A percentile compares a stretch with the other conserved stretches of the same genome.
Evolutionary conservation across 30 jellyfish, hydroid and myxozoan genomes (phyloP).

Genomic region (Aurelia sp.): DNA sequence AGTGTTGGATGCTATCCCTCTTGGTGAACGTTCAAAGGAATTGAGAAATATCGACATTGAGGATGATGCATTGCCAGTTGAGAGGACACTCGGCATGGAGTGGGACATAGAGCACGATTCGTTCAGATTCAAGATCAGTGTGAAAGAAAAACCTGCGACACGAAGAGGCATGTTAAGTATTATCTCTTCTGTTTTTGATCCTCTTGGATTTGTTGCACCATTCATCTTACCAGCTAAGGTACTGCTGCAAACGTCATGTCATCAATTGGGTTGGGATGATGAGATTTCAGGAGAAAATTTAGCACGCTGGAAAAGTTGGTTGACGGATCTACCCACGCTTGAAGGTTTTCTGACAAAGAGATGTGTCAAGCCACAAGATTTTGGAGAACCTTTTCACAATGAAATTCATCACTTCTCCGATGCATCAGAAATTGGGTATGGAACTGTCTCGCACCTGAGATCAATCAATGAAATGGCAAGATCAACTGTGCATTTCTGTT

Average conservation of each 20-base stretch:
- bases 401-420: conserved; percentile 21
- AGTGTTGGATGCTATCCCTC: conserved; percentile 40
- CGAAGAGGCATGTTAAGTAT: conserved; percentile 44
- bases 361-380: background rate
- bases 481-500: background rate
- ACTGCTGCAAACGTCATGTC: conserved; percentile 47
- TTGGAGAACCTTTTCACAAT: background rate
- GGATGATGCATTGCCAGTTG: conserved; percentile 11
- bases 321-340: no score
- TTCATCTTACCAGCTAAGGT: conserved; percentile 60
- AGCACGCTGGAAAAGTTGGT: no score
- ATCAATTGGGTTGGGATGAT: background rate
- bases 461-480: no score
- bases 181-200: conserved; percentile 58
- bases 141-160: conserved; percentile 45
- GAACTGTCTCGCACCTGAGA: no score
- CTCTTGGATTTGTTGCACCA: conserved; percentile 70
- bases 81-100: conserved; percentile 60
- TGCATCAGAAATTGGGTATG: conserved; percentile 6
- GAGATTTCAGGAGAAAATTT: background rate
- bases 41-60: conserved; percentile 27
- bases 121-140: conserved; percentile 40
- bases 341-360: background rate
- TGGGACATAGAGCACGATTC: conserved; percentile 57
- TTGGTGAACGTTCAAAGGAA: conserved; percentile 33